These are phyloP conservation scores for Melanotaenia pygmaea DNA, from an alignment of 2,797 vertebrate genomes.

Conservation along the genomic window DNA sequence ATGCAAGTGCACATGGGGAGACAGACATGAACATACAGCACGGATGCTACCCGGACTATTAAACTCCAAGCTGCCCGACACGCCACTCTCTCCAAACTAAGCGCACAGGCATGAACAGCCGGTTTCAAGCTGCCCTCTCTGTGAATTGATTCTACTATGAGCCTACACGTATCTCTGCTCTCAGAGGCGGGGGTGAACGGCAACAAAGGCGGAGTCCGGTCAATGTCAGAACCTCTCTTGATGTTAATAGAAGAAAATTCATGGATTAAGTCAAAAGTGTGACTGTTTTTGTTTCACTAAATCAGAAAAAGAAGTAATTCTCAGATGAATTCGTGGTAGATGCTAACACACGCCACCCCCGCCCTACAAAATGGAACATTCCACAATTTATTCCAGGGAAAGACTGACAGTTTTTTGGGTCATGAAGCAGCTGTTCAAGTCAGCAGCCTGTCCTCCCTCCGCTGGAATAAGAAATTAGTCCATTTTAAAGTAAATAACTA, in stretches of 20 bases:
- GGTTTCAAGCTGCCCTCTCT: conserved; percentile 88
- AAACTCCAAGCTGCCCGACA: conserved; percentile 80
- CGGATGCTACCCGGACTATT: conserved; percentile 85
- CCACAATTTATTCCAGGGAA: conserved; percentile 94
- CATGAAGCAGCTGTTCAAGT: conserved; percentile 92
- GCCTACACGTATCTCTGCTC: conserved; percentile 77
- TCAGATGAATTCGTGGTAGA: rapidly evolving
- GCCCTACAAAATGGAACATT: conserved; percentile 75
- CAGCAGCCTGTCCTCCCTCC: conserved; percentile 84
- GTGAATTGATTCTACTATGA: conserved; percentile 91
- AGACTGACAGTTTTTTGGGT: conserved; percentile 95
- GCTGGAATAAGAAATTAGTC: conserved; percentile 90
- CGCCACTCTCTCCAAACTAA: conserved; percentile 81
- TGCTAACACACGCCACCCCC: conserved; percentile 42
- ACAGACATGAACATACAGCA: conserved; percentile 78
- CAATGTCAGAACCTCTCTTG: background rate
- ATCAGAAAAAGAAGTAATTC: rapidly evolving
- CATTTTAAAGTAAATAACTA: conserved; percentile 88
- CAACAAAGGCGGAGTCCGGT: background rate
- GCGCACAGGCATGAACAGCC: conserved; percentile 76
- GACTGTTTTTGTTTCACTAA: background rate
- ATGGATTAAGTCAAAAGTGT: rapidly evolving
- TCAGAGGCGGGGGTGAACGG: conserved; percentile 61
- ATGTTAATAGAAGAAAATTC: too few relatives aligned
- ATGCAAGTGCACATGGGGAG: conserved; percentile 70